Evolutionary conservation across 2,888 invertebrate species (phyloP), one percentile per base, ranked within the genome.

Genomic region (Mamestra brassicae): DNA sequence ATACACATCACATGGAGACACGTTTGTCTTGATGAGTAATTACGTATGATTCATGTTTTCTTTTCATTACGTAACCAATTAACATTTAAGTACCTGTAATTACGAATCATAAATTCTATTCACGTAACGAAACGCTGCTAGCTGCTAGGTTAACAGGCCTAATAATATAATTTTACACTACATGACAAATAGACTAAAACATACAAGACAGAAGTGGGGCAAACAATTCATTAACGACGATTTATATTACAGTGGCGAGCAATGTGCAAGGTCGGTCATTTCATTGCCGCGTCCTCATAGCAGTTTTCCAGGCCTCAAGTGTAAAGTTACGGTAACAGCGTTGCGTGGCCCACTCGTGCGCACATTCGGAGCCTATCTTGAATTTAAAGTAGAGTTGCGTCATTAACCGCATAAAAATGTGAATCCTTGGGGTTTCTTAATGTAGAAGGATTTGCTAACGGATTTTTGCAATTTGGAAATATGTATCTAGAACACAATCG

Each of bases 241-340:
- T 87, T 84, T 85, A 80, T 77, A 89, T 86, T 84, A 81, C 78
- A 85, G 72, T 85, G 82, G 83, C 79, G 84, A 83, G 67, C 78
- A 69, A 42, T 71, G 78, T 52, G 68, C 90, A 90, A 90, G 90
- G 90, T 89, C 89, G 84, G 68, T 71, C 74, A 71, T 84, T 85
- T 87, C 88, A 89, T 87, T 88, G 86, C 81, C 90, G 85, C 71
- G 84, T 81, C 88, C 87, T 87, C 83, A 84, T 73, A 65, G 69
- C 67, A 75, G 68, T 80, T 80, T 81, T 81, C 77, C 77, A 64
- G 70, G 75, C 81, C 61, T 85, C 84, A 86, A 87, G 87, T 84
- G 86, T 87, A 81, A 81, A 77, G 81, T 81, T 81, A 81, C 82
- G 83, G 79, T 84, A 76, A 78, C 79, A 69, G 52, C 54, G 67